Evolutionary conservation across 2,797 vertebrate genomes (phyloP), one percentile per base, ranked within the genome.

Genomic region (Alosa sapidissima): DNA sequence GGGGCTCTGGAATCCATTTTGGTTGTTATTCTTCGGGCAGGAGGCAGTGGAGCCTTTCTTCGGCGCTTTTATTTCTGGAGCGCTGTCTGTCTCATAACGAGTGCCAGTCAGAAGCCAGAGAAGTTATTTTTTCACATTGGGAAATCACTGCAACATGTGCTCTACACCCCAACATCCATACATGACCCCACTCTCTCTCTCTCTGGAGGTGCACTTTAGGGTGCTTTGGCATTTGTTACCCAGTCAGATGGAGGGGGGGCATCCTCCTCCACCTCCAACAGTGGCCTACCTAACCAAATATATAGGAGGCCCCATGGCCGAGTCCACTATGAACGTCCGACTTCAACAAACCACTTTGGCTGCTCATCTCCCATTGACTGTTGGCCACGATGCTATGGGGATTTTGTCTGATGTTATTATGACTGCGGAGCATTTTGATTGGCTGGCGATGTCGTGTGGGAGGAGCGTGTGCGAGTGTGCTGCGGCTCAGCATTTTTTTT

Each of bases 41-140:
- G 72, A 47, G 72, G 36, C 72, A 78, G 72, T 47, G 41, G 72
- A 78, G 36, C 16, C 36, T 78, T 5, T 78, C 72, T 5, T 19
- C 72, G 1, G 41, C 9, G 16, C 72, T 47, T 78, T 78, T 78
- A 78, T 78, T 78, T 78, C 36, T 16, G 72, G 72, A 47, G 5
- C 72, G 5, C 72, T 78, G 72, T 78, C 72, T 47, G 72, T 78
- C 36, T 78, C 41, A 8, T 78, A 78, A 78, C 14, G 36, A 78
- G 89, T 87, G 83, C 91, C 89, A 85, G 87, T 85, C 83, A 83
- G 82, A 47, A 83, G 84, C 85, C 85, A 28, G 14, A 87, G 89
- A 85, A 81, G 58, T 88, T 82, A 86, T 85, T 84, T 65, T 33
- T 65, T 58, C 28, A 5, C 65, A 36, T 8, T 47, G 72, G 72